A percentile compares a stretch with the other conserved stretches of the same genome.
Conservation (phyloP, 2,888 invertebrate genomes). For the Julus scanicus region DNA sequence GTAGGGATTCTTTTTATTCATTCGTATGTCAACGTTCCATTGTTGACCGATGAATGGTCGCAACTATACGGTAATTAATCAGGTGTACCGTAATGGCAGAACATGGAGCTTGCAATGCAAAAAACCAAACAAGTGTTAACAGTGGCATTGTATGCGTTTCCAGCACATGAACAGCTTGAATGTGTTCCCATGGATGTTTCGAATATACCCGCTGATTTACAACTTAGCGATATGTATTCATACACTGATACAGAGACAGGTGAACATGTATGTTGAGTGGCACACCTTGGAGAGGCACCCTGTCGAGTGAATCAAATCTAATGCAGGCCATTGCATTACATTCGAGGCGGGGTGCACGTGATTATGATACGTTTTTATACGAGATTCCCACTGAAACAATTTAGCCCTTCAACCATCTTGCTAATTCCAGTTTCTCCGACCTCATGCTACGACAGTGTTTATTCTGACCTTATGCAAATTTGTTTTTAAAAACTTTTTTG, state of each 20-base stretch:
- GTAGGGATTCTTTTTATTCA: neutral
- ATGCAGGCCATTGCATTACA: neutral
- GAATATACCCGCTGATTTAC: neutral
- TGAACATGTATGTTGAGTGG: neutral
- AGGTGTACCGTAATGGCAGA: neutral
- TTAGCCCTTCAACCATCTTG: neutral
- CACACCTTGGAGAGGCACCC: neutral
- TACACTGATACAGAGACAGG: neutral
- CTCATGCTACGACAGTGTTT: neutral
- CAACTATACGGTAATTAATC: neutral
- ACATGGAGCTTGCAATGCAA: neutral
- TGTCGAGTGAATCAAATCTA: neutral
- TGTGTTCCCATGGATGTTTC: slow-evolving; percentile 19
- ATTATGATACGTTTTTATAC: neutral
- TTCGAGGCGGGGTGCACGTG: neutral
- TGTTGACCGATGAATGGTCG: slow-evolving; percentile 4
- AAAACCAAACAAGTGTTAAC: slow-evolving; percentile 2
- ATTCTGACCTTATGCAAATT: neutral
- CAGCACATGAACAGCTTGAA: neutral
- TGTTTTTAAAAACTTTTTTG: neutral
- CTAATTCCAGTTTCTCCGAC: neutral
- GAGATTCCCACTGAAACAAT: slow-evolving; percentile 12
- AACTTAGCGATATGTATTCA: neutral
- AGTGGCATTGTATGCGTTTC: slow-evolving; percentile 8
- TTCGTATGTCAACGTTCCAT: neutral